Base-by-base conservation (phyloP, 2,113 vertebrate species). In the Phrynosoma blainvillii region DNA sequence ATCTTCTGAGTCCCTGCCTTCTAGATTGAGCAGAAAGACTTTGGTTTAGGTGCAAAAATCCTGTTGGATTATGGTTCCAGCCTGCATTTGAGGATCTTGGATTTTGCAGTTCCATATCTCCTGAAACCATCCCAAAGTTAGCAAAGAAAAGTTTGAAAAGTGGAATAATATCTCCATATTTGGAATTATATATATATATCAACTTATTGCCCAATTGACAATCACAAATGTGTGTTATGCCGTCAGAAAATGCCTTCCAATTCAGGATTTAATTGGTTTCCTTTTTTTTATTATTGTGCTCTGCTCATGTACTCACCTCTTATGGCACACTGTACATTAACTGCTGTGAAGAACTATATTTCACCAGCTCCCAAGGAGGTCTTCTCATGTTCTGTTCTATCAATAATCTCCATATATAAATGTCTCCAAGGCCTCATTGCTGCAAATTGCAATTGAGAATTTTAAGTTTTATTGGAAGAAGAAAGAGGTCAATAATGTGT, bases 191-290 rank as follows among this genome's bases (percentile, higher is more conserved):
- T 65, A 88, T 81, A 91, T 84, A 36, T 36, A 36, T 2, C 42
- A 87, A 0, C 30, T 18, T 20, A 36, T 87, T 94, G 89, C 84
- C 88, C 88, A 0, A 87, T 21, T 85, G 84, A 76, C 71, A 93
- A 88, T 88, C 81, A 73, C 87, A 83, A 14, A 87, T 86, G 66
- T 25, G 65, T 54, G 82, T 4, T 70, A 74, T 65, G 68, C 2
- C 65, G 88, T 21, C 25, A 68, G 36, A 10, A 86, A 54, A 82
- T 84, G 20, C 40, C 81, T 75, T 90, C 71, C 84, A 84, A 78
- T 78, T 70, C 91, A 87, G 79, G 88, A 80, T 1, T 1, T 59
- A 89, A 92, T 95, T 77, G 84, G 7, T 27, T 76, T 1, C 20
- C 47, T 4, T 47, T 47, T 6, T 6, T 79, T 95, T 40, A 21